Evolutionary conservation across 2,888 invertebrate genomes (phyloP), one percentile per base, ranked within the genome.

Genomic region (Hofmannophila pseudospretella): DNA sequence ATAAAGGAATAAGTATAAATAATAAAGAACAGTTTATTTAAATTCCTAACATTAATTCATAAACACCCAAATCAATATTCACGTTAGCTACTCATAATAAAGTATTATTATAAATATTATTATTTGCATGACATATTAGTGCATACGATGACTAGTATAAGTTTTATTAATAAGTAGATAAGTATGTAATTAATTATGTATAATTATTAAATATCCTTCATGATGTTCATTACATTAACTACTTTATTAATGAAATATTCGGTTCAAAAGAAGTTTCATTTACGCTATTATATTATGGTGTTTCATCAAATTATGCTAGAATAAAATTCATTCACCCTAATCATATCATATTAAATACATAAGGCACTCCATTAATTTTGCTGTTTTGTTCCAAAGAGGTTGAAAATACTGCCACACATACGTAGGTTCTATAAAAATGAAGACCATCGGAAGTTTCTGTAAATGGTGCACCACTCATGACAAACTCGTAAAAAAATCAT

Each of bases 301-400:
- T 86, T 81, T 77, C 75, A 66, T 85, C 76, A 73, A 85, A 85
- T 86, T 84, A 86, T 81, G 78, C 86, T 86, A 86, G 69, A 80
- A 79, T 86, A 86, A 82, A 81, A 77, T 79, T 85, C 82, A 75
- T 81, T 63, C 79, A 70, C 69, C 73, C 86, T 87, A 86, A 77
- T 77, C 79, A 34, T 85, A 81, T 81, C 65, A 78, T 84, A 85
- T 74, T 82, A 79, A 72, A 77, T 86, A 87, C 81, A 80, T 88
- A 88, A 88, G 88, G 88, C 88, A 88, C 88, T 88, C 87, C 85
- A 73, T 81, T 82, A 79, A 81, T 80, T 81, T 82, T 73, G 79
- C 79, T 74, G 79, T 61, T 78, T 70, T 75, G 71, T 67, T 80
- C 81, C 72, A 80, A 82, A 81, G 69, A 68, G 70, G 58, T 73